Percentiles rank a stretch among this genome's conserved stretches.
Evolutionary conservation across 2,797 vertebrate species (phyloP).

Genomic region (Urophycis tenuis): DNA sequence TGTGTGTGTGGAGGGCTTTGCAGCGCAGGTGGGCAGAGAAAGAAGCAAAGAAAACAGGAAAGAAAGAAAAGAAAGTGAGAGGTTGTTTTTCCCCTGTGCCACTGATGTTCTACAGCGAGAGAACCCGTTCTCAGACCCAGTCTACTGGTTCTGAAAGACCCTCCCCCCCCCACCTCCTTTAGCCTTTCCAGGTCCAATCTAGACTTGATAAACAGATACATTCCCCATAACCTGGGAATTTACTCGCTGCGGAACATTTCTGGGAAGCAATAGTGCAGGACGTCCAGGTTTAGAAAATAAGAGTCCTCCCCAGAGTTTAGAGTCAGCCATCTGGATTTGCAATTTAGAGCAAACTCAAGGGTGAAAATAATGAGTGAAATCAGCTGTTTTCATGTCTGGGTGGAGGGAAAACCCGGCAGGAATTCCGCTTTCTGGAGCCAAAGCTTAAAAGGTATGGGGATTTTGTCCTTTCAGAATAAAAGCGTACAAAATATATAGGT

Average conservation of each 20-base stretch:
- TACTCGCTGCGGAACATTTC: neutral
- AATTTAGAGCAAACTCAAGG: neutral
- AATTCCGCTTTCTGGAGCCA: neutral
- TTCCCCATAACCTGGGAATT: neutral
- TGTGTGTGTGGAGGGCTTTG: neutral
- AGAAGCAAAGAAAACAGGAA: neutral
- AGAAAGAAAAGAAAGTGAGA: neutral
- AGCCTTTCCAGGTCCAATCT: neutral
- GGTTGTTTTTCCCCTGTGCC: neutral
- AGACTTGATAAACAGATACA: neutral
- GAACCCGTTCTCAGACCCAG: neutral
- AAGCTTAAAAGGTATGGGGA: neutral
- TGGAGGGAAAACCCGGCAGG: neutral
- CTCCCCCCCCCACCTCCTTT: too few species aligned
- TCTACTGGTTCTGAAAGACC: neutral
- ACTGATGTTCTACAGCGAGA: neutral
- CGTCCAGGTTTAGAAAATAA: neutral
- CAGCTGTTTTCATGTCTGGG: neutral
- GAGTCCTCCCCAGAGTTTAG: conserved; percentile 1
- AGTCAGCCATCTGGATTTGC: neutral
- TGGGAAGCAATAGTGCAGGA: neutral
- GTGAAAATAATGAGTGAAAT: neutral
- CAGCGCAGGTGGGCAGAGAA: neutral
- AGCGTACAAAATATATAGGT: neutral
- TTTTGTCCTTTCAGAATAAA: neutral